These are phyloP conservation scores for Gastrophryne carolinensis DNA, from an alignment of 2,797 vertebrate genomes.

Conservation along the genomic window DNA sequence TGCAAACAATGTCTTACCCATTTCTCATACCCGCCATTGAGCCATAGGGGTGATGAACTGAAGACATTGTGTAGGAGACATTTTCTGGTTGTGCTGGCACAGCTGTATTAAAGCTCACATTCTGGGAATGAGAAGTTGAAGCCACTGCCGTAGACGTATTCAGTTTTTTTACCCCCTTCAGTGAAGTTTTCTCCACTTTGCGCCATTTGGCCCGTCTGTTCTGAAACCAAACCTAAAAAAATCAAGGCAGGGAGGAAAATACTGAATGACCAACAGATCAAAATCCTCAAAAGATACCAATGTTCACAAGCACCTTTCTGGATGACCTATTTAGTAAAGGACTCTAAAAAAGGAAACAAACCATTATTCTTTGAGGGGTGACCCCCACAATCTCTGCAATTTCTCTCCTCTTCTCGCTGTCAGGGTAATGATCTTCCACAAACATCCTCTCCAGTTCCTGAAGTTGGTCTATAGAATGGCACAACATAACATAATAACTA, in stretches of 20 bases:
- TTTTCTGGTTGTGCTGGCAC: constrained; percentile 23
- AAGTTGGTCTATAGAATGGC: constrained; percentile 91
- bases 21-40: constrained; percentile 35
- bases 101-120: too few species aligned
- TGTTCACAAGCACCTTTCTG: not conserved
- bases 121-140: constrained; percentile 23
- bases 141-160: constrained; percentile 37
- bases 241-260: not conserved
- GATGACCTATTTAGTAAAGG: too few species aligned
- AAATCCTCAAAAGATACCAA: not conserved
- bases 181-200: constrained; percentile 72
- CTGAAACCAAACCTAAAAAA: constrained; percentile 92
- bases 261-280: too few species aligned
- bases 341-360: constrained; percentile 55
- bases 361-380: constrained; percentile 93
- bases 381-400: constrained; percentile 87
- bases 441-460: constrained; percentile 86
- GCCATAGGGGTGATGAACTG: constrained; percentile 15
- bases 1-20: too few species aligned
- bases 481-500: too few species aligned
- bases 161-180: constrained; percentile 62
- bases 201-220: constrained; percentile 94
- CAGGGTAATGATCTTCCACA: constrained; percentile 91
- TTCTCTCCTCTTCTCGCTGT: constrained; percentile 84
- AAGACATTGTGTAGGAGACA: not conserved